Conservation (phyloP, 2,797 vertebrate genomes). For the Protonibea diacanthus region DNA sequence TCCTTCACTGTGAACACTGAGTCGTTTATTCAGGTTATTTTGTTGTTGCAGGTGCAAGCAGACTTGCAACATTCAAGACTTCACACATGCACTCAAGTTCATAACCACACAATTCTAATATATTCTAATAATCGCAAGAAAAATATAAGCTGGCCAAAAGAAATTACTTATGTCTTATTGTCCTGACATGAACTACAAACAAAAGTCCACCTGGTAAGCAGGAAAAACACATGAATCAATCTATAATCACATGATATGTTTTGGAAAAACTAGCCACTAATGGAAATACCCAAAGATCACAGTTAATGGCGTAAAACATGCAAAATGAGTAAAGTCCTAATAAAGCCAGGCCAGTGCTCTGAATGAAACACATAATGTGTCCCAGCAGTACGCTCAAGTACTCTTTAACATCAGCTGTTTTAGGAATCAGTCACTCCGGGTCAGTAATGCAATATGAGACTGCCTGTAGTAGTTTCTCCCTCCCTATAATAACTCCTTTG, state of each 20-base stretch:
- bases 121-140: neutral
- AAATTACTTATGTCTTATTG: neutral
- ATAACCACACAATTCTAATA: neutral
- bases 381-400: neutral
- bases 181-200: neutral
- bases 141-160: neutral
- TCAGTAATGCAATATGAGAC: conserved; percentile 11
- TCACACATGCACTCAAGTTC: neutral
- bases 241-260: neutral
- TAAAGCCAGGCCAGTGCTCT: conserved; percentile 33
- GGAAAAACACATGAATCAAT: conserved; percentile 4
- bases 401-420: neutral
- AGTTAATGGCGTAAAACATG: conserved; percentile 33
- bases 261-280: conserved; percentile 6
- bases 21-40: neutral
- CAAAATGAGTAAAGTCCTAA: conserved; percentile 20
- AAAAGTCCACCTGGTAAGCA: conserved; percentile 6
- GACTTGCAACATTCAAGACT: neutral
- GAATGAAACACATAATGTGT: conserved; percentile 18
- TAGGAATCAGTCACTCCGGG: neutral
- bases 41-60: neutral
- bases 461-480: neutral
- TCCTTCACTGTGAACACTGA: neutral
- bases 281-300: neutral
- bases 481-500: neutral